These are phyloP conservation scores for Neoitamus cyanurus DNA, from an alignment of 2,888 invertebrate species.

Conservation along the genomic window DNA sequence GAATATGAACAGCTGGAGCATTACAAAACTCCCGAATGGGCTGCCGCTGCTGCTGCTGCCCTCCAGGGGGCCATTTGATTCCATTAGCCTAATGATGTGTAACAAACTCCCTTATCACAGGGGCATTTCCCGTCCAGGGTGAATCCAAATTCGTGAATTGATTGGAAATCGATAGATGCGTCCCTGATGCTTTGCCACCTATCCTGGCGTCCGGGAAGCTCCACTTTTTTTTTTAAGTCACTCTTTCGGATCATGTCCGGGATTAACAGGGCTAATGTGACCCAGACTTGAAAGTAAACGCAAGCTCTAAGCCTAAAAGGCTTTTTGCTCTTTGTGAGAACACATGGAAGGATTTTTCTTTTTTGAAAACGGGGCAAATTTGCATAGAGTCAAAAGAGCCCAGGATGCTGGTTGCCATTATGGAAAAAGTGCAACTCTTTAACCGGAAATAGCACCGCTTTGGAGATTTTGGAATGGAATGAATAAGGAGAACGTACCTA, in stretches of 20 bases:
- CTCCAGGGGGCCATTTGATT: constrained; percentile 33
- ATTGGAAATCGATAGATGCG: constrained; percentile 27
- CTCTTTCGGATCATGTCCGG: neutral
- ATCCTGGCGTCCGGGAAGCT: neutral
- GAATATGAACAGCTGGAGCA: neutral
- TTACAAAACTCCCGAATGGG: neutral
- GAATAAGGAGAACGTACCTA: too few relatives aligned
- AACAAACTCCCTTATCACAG: constrained; percentile 36
- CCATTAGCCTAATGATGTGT: constrained; percentile 45
- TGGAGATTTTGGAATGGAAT: neutral
- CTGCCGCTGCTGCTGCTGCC: neutral
- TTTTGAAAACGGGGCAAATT: neutral
- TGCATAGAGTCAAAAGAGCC: neutral
- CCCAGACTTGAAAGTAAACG: neutral
- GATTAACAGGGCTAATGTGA: neutral
- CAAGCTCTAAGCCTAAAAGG: neutral
- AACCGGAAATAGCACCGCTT: neutral
- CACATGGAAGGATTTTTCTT: neutral
- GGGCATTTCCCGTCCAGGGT: neutral
- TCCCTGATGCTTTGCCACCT: neutral
- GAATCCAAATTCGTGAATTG: constrained; percentile 11
- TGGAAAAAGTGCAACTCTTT: neutral
- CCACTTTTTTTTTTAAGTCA: neutral
- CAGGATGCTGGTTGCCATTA: neutral
- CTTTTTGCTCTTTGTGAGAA: neutral